phyloP scores from a whole-genome alignment of 2,113 vertebrate species.

The Mus pahari region DNA sequence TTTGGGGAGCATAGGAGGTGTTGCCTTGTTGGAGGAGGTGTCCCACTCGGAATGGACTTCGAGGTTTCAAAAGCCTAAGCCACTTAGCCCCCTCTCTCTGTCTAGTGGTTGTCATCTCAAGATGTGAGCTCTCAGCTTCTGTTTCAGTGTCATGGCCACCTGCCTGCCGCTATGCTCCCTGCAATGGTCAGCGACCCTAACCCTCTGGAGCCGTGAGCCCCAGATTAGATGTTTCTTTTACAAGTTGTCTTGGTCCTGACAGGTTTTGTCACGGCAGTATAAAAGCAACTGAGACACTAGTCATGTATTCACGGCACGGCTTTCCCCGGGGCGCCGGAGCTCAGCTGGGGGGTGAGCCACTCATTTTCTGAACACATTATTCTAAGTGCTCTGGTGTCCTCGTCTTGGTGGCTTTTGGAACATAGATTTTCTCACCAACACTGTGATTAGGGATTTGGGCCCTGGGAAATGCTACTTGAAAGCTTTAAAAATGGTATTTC shows the following conservation, averaged over 20 bases:
- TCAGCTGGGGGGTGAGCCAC: no score
- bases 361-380: neutral
- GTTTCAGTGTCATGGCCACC: neutral
- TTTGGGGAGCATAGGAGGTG: neutral
- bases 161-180: neutral
- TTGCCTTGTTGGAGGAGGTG: neutral
- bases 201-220: neutral
- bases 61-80: neutral
- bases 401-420: neutral
- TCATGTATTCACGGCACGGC: neutral
- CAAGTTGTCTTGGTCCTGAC: neutral
- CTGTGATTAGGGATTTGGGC: neutral
- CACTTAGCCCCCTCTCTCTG: no score
- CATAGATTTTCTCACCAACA: neutral
- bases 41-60: neutral
- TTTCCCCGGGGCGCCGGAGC: neutral
- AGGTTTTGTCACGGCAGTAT: neutral
- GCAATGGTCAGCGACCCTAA: no score
- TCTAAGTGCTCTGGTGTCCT: neutral
- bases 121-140: neutral
- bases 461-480: constrained; percentile 5
- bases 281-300: neutral
- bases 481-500: neutral
- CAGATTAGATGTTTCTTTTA: neutral
- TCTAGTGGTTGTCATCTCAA: neutral